Evolutionary conservation across 2,797 vertebrate genomes (phyloP).

Genomic region (Melanotaenia nigrans): DNA sequence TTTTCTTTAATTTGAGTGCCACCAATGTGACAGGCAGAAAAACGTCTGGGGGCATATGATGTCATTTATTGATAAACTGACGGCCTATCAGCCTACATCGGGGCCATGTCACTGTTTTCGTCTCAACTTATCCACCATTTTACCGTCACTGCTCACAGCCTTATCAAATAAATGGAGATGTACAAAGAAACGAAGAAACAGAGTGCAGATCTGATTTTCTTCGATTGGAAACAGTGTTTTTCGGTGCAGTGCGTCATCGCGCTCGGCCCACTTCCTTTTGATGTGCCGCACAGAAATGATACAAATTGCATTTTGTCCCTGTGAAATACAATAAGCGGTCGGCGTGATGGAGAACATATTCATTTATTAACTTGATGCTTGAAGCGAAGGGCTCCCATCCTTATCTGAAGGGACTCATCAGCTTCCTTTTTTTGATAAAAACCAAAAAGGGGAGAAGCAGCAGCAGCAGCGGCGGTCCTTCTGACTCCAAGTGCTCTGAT

Average conservation of each 20-base stretch:
- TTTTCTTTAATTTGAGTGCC: slow-evolving; percentile 33
- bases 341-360: slow-evolving; percentile 83
- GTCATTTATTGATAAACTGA: slow-evolving; percentile 76
- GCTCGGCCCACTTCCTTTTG: slow-evolving; percentile 74
- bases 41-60: slow-evolving; percentile 71
- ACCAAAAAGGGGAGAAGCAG: slow-evolving; percentile 31
- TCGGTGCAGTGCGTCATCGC: slow-evolving; percentile 73
- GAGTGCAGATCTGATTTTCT: slow-evolving; percentile 71
- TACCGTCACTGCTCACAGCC: slow-evolving; percentile 65
- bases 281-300: slow-evolving; percentile 73
- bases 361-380: slow-evolving; percentile 76
- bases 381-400: slow-evolving; percentile 68
- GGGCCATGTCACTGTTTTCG: slow-evolving; percentile 42
- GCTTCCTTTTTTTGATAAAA: slow-evolving; percentile 68
- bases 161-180: slow-evolving; percentile 68
- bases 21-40: slow-evolving; percentile 60
- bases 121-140: slow-evolving; percentile 60
- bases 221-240: slow-evolving; percentile 76
- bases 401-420: slow-evolving; percentile 76
- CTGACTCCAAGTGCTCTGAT: slow-evolving; percentile 65
- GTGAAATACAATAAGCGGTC: slow-evolving; percentile 80
- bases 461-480: slow-evolving; percentile 30
- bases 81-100: slow-evolving; percentile 44
- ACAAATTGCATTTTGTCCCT: slow-evolving; percentile 80
- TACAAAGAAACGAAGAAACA: slow-evolving; percentile 58